These are phyloP conservation scores for Galerucella calmariensis DNA, from an alignment of 2,888 invertebrate species.

Conservation along the genomic window DNA sequence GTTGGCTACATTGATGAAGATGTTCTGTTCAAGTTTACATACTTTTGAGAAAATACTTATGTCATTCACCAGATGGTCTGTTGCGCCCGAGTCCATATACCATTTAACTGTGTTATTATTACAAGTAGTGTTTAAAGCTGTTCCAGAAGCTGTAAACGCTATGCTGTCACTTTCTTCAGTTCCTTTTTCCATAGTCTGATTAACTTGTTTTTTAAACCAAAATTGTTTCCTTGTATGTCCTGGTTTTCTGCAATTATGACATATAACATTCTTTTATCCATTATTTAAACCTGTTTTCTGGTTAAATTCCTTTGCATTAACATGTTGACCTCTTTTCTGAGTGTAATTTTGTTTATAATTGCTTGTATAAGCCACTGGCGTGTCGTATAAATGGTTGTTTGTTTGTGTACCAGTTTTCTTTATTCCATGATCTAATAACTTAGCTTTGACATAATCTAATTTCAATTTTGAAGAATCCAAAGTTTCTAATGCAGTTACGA, in stretches of 20 bases:
- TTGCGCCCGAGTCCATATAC: background rate
- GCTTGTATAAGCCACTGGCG: slow-evolving; percentile 8
- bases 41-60: slow-evolving; percentile 8
- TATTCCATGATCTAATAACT: slow-evolving; percentile 43
- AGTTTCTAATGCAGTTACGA: slow-evolving; percentile 47
- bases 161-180: background rate
- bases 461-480: slow-evolving; percentile 37
- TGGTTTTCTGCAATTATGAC: slow-evolving; percentile 4
- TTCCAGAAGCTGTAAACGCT: slow-evolving; percentile 1
- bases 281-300: background rate
- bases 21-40: slow-evolving; percentile 7
- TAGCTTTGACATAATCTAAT: slow-evolving; percentile 42
- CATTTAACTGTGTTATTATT: background rate
- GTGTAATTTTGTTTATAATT: slow-evolving; percentile 7
- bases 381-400: slow-evolving; percentile 1
- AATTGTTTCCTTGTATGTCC: background rate
- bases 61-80: background rate
- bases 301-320: background rate
- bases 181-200: slow-evolving; percentile 2
- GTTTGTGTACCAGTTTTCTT: slow-evolving; percentile 21
- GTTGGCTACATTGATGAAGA: slow-evolving; percentile 7
- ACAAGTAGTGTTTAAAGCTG: background rate
- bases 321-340: background rate
- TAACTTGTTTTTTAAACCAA: background rate
- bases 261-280: background rate